These are phyloP conservation scores for Heliangelus exortis DNA, from an alignment of 2,797 vertebrate species.

Conservation along the genomic window DNA sequence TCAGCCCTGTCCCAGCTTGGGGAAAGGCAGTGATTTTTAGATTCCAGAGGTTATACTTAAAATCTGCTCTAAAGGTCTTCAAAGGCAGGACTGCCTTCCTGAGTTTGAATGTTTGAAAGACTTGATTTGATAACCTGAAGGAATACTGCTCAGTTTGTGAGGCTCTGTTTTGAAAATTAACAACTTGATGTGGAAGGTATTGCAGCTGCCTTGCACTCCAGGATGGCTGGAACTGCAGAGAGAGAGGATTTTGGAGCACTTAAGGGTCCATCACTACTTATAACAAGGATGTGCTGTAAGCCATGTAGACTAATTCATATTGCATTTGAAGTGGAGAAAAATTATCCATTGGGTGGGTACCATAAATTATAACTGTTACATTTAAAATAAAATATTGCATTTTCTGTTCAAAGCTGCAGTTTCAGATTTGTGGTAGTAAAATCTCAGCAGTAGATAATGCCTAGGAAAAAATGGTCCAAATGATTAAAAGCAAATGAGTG, in stretches of 20 bases:
- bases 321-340: background rate
- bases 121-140: background rate
- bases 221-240: background rate
- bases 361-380: background rate
- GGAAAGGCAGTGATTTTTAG: background rate
- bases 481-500: background rate
- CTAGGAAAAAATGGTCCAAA: background rate
- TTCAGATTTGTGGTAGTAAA: background rate
- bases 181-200: rapidly evolving
- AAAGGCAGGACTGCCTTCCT: background rate
- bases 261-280: background rate
- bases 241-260: background rate
- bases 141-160: background rate
- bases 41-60: rapidly evolving
- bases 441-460: background rate
- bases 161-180: background rate
- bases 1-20: background rate
- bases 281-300: background rate
- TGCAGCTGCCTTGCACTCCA: background rate
- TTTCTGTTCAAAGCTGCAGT: background rate
- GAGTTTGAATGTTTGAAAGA: background rate
- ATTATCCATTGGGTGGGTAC: background rate
- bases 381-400: background rate
- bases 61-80: background rate
- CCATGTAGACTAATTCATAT: background rate